Evolutionary conservation across 1,140 invertebrate species (phyloP).

Genomic region (Bactericera cockerelli): DNA sequence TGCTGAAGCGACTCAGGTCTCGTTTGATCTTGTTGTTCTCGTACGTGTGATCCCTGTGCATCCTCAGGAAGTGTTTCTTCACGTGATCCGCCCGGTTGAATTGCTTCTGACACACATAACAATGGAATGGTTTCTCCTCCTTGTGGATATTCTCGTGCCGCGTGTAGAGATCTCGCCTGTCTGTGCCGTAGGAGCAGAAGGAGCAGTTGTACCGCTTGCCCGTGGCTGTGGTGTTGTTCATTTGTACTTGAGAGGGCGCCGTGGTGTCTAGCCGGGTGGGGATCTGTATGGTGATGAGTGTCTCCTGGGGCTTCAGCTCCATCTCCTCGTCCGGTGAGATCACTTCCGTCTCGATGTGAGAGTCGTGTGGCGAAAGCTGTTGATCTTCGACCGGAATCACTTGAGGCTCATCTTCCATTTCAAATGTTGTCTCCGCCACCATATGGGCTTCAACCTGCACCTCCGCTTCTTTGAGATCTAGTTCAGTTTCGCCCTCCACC

Average conservation of each 20-base stretch:
- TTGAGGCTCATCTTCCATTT: constrained; percentile 1
- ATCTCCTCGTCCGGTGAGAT: not conserved
- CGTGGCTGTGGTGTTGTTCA: constrained; percentile 1
- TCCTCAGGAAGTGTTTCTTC: constrained; percentile 81
- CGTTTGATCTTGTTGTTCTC: constrained; percentile 65
- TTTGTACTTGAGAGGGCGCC: constrained; percentile 1
- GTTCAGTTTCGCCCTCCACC: constrained; percentile 14
- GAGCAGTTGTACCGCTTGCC: constrained; percentile 67
- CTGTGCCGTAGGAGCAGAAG: constrained; percentile 76
- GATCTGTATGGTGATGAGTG: not conserved
- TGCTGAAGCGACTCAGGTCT: constrained; percentile 20
- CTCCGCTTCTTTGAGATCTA: not conserved
- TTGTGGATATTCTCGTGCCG: constrained; percentile 92
- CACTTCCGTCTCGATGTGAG: not conserved
- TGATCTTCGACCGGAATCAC: not conserved
- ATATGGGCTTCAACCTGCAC: not conserved
- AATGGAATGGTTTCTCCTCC: constrained; percentile 84
- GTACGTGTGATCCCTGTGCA: constrained; percentile 73
- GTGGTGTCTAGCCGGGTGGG: not conserved
- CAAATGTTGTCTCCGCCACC: not conserved
- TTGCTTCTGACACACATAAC: constrained; percentile 77
- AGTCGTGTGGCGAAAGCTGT: not conserved
- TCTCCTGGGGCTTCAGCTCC: not conserved
- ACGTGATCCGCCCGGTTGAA: constrained; percentile 90
- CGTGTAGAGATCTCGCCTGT: constrained; percentile 82